Evolutionary conservation across 1,140 invertebrate species (phyloP), one percentile per base, ranked within the genome.

Genomic region (Pectinophora gossypiella): DNA sequence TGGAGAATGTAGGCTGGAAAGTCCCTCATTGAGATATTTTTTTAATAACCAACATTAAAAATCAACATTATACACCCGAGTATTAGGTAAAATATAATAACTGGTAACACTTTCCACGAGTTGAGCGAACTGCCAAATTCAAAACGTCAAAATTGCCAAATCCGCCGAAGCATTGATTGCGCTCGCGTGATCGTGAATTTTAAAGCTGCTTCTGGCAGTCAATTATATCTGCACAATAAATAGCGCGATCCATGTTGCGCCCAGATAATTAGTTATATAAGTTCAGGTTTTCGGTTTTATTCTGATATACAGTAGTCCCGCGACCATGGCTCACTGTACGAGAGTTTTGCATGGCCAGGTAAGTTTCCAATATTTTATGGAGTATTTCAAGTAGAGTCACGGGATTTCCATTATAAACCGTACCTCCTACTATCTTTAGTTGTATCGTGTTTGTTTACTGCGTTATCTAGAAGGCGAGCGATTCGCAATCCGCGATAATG

Each of bases 281-380:
- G 58, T 63, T 51, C 35, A 54, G 44, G 64, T 58, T 51, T 52
- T 62, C 59, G 69, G 61, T 63, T 60, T 62, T 57, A 65, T 59
- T 64, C 19, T 19, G 22, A 61, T 60, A 72, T 69, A 72, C 55
- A 62, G 48, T 66, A 64, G 81, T 85, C 83, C 76, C 52, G 69
- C 78, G 85, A 89, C 84, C 88, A 94, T 93, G 92, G 92, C 91
- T 80, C 91, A 93, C 89, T 93, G 91, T 90, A 89, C 89, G 65
- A 88, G 91, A 90, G 91, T 93, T 90, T 90, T 93, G 87, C 91
- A 91, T 89, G 91, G 91, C 88, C 92, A 93, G 89, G 93, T 93
- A 90, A 84, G 88, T 70, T 65, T 43, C 58, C 59, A 54, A 59
- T 40, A 40, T 40, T 40, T 40, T 40, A 40, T 15, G 27, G 9